Evolutionary conservation across 2,113 vertebrate species (phyloP), one percentile per base, ranked within the genome.

Genomic region (Platichthys flesus): DNA sequence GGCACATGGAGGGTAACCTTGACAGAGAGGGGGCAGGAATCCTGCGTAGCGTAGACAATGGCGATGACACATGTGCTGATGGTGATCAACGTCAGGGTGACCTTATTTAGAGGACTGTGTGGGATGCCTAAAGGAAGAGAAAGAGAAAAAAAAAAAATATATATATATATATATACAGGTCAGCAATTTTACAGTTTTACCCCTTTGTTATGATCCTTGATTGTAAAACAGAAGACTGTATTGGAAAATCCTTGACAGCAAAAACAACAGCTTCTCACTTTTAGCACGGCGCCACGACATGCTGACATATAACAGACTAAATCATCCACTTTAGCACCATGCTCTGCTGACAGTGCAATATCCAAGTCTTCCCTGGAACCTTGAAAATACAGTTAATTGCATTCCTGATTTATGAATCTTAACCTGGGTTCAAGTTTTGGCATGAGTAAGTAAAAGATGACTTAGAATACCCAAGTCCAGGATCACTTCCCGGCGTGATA

Each of bases 1-100:
- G 98, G 98, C 45, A 99, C 98, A 0, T 99, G 98, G 3, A 99
- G 95, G 0, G 97, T 99, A 90, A 99, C 97, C 94, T 98, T 99
- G 93, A 99, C 98, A 0, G 95, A 96, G 79, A 99, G 96, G 0
- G 98, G 96, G 91, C 98, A 99, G 93, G 97, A 95, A 26, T 97
- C 94, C 92, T 99, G 97, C 7, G 95, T 96, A 77, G 98, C 96
- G 0, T 97, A 99, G 77, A 98, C 98, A 92, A 99, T 94, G n/a
- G 98, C 97, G 91, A 98, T 91, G 69, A 97, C 58, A 82, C 98
- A 99, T 76, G 97, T 97, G 90, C 96, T 99, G 91, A 99, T 96
- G 0, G 97, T 97, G 31, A 99, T 97, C 88, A 99, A 80, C 0
- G 96, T 98, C 91, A 99, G 92, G 0, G 97, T 97, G 0, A 96